Conservation (phyloP, 2,797 vertebrate genomes). For the Anniella stebbinsi region DNA sequence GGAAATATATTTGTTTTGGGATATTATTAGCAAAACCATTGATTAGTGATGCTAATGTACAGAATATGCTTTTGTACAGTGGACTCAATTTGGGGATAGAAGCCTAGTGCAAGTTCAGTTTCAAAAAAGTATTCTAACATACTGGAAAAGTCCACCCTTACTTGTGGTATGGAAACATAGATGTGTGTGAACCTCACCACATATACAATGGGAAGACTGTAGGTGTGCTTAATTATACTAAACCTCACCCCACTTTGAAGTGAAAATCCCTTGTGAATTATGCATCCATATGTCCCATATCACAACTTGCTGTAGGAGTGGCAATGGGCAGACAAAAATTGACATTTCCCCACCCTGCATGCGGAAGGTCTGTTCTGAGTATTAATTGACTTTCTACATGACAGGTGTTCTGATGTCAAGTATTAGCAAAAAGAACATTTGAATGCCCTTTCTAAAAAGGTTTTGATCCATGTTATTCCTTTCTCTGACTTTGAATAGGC, state of each 20-base stretch:
- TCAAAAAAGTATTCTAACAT: no score
- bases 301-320: background rate
- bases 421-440: background rate
- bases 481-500: slow-evolving; percentile 76
- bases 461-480: slow-evolving; percentile 12
- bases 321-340: background rate
- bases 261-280: background rate
- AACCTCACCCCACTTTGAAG: background rate
- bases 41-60: background rate
- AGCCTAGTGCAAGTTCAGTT: background rate
- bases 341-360: background rate
- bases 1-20: background rate
- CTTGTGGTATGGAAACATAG: no score
- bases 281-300: no score
- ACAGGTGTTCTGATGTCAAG: background rate
- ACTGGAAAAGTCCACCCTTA: no score
- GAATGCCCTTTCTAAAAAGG: background rate
- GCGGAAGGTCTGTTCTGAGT: background rate
- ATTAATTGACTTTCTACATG: background rate
- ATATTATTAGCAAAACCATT: background rate
- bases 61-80: background rate
- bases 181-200: background rate
- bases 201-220: background rate
- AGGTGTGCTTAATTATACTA: no score
- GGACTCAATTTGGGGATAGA: background rate